Conservation (phyloP, 1,140 invertebrate species). For the Portunus trituberculatus region DNA sequence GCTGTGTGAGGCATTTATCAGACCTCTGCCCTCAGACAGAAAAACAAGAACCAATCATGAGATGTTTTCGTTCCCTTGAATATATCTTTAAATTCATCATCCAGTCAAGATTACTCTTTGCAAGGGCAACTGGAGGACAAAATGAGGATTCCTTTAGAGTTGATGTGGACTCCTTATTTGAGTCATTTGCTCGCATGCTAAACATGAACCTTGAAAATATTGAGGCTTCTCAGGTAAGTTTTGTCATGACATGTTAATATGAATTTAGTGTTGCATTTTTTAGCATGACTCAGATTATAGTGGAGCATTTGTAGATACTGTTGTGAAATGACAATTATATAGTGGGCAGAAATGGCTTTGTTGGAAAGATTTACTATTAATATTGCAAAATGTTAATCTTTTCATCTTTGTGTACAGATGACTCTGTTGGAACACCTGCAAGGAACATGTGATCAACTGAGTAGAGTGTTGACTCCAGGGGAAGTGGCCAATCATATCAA, state of each 20-base stretch:
- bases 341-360: too few relatives aligned
- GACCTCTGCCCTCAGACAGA: conserved; percentile 89
- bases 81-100: conserved; percentile 98
- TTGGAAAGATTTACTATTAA: too few relatives aligned
- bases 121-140: conserved; percentile 91
- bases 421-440: conserved; percentile 76
- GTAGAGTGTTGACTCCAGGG: conserved; percentile 65
- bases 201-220: conserved; percentile 87
- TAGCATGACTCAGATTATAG: conserved; percentile 47
- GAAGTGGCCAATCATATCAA: conserved; percentile 75
- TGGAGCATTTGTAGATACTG: background rate
- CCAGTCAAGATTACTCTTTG: conserved; percentile 93
- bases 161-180: conserved; percentile 77
- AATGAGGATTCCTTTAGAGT: conserved; percentile 90
- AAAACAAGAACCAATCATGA: conserved; percentile 92
- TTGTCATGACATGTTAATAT: background rate
- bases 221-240: conserved; percentile 87
- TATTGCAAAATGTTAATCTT: background rate
- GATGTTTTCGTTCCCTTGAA: conserved; percentile 94
- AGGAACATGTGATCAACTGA: conserved; percentile 76
- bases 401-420: conserved; percentile 51
- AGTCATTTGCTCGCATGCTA: conserved; percentile 81
- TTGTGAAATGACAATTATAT: too few relatives aligned
- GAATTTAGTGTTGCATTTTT: conserved; percentile 44
- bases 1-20: conserved; percentile 94